These are phyloP conservation scores for Nibea albiflora DNA, from an alignment of 2,113 vertebrate species.

Conservation along the genomic window DNA sequence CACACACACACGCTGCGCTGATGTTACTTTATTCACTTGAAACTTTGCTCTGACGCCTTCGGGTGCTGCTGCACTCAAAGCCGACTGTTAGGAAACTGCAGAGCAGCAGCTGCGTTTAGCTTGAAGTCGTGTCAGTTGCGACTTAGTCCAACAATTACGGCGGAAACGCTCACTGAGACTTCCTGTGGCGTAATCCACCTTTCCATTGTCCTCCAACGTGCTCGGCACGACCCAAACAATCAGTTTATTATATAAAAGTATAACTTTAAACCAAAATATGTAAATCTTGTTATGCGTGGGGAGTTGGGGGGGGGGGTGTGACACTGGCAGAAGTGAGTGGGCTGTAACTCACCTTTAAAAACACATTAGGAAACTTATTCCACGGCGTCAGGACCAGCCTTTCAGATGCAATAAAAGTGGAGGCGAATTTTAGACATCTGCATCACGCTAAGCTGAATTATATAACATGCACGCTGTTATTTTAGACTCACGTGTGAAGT, in stretches of 20 bases:
- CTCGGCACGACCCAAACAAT: background rate
- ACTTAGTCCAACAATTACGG: background rate
- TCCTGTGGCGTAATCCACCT: background rate
- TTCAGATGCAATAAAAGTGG: background rate
- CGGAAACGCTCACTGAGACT: background rate
- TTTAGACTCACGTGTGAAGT: background rate
- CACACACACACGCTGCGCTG: background rate
- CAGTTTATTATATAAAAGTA: background rate
- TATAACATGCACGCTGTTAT: background rate
- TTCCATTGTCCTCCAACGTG: background rate
- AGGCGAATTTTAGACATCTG: background rate
- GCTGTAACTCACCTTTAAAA: background rate
- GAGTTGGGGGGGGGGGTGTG: background rate
- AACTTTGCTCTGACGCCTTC: slow-evolving; percentile 17
- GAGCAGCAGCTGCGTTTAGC: slow-evolving; percentile 12
- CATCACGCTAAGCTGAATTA: background rate
- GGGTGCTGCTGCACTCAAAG: slow-evolving; percentile 6
- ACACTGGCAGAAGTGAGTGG: background rate
- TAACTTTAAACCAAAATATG: background rate
- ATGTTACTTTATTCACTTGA: slow-evolving; percentile 22
- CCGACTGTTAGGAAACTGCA: background rate
- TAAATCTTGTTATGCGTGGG: background rate
- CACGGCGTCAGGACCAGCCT: background rate
- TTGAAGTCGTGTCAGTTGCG: background rate
- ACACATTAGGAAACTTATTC: background rate